Evolutionary conservation across 2,113 vertebrate genomes (phyloP).

Genomic region (Tragelaphus scriptus): DNA sequence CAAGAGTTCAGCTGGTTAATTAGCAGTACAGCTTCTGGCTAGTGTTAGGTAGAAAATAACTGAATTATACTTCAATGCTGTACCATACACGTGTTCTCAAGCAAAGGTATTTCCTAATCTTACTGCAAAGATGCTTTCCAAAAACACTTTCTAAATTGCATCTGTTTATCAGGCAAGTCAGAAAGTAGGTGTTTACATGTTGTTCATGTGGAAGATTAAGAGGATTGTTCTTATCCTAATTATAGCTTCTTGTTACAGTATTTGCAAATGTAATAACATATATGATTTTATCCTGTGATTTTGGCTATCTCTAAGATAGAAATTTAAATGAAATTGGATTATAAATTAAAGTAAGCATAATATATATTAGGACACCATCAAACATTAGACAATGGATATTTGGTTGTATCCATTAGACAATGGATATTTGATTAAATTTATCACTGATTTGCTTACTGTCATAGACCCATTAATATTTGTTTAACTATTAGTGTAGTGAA

Average conservation of each 20-base stretch:
- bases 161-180: constrained; percentile 33
- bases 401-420: not conserved
- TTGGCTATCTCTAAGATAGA: not conserved
- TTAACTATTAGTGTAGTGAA: not conserved
- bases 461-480: not conserved
- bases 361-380: not conserved
- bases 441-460: not conserved
- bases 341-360: not conserved
- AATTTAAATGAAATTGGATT: not conserved
- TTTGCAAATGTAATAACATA: not conserved
- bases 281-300: not conserved
- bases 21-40: constrained; percentile 69
- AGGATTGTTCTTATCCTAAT: not conserved
- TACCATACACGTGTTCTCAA: not conserved
- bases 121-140: constrained; percentile 30
- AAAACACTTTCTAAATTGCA: constrained; percentile 22
- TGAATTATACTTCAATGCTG: constrained; percentile 68
- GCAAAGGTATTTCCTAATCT: constrained; percentile 56
- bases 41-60: constrained; percentile 70
- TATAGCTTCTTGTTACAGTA: not conserved
- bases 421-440: not conserved
- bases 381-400: not conserved
- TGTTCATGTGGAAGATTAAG: constrained; percentile 1
- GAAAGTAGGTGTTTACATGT: not conserved
- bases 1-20: constrained; percentile 71